Base-by-base conservation (phyloP, 2,888 invertebrate species). In the Sminthurides aquaticus region DNA sequence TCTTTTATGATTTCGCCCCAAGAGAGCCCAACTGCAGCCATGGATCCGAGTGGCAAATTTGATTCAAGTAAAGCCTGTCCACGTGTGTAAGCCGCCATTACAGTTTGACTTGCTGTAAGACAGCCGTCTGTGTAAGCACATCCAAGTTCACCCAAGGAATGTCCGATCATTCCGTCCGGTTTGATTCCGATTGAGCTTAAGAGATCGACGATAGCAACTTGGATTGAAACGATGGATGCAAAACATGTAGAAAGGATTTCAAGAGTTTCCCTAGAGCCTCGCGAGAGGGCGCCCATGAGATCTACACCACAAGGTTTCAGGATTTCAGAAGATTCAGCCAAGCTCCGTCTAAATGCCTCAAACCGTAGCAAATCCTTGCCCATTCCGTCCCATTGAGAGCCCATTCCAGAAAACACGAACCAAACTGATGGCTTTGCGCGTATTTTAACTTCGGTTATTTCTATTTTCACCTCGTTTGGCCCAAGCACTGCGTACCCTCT, bases 41-140 rank as follows among this genome's bases (percentile, higher is more conserved):
- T 96, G 62, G 86, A 87, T 48, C 92, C 92, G 27, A 82, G 80
- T 15, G 85, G 78, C 73, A 91, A 79, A 72, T 84, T 82, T 5
- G 89, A 86, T 75, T 91, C 90, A 72, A 86, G 79, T 74, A 93
- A 43, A 57, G 76, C 74, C 43, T 73, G 74, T 22, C 81, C 81
- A 69, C 84, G 22, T 1, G 63, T 58, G 81, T 91, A 97, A 43
- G 97, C 95, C 59, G 93, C 88, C 74, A 96, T 80, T 64, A 97
- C 88, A 0, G 95, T 89, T 81, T 98, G 96, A 78, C 94, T 94
- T 1, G 89, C 87, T 3, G 92, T 93, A 75, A 98, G 87, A 56
- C 92, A 90, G 15, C 92, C 94, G 82, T 97, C 97, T 22, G 95
- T 95, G 80, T 97, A 97, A 15, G 94, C 96, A 79, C 96, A 97